Evolutionary conservation across 2,113 vertebrate species (phyloP).

Genomic region (Percina caprodes): DNA sequence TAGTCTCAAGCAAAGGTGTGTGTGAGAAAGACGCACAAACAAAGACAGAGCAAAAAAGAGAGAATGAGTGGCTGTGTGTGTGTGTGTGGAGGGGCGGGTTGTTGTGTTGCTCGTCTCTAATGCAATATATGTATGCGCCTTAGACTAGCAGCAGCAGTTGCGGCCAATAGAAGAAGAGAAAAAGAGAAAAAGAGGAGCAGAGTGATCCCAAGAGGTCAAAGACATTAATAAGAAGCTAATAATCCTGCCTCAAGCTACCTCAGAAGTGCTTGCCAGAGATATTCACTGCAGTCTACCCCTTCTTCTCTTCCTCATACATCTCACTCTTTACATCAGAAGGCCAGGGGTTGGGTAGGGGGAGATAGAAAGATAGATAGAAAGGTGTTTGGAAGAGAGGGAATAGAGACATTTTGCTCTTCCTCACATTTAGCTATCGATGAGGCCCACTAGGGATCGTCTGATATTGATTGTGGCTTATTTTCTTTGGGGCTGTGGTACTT

Average conservation of each 20-base stretch:
- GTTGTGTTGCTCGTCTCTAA: constrained; percentile 65
- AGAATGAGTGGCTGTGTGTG: constrained; percentile 22
- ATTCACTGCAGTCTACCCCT: constrained; percentile 72
- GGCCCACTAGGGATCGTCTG: constrained; percentile 77
- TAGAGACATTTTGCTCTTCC: constrained; percentile 73
- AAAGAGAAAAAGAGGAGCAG: constrained; percentile 55
- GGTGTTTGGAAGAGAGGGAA: constrained; percentile 55
- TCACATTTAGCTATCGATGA: constrained; percentile 82
- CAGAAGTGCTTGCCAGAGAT: constrained; percentile 65
- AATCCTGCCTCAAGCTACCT: constrained; percentile 79
- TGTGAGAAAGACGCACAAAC: constrained; percentile 39
- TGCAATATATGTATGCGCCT: constrained; percentile 74
- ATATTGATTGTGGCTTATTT: constrained; percentile 80
- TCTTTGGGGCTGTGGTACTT: constrained; percentile 72
- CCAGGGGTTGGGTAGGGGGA: constrained; percentile 50
- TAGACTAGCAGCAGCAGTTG: constrained; percentile 55
- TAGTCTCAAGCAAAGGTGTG: constrained; percentile 52
- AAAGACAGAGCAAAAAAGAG: constrained; percentile 2
- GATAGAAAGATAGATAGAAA: constrained; percentile 51
- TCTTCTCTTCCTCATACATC: constrained; percentile 68
- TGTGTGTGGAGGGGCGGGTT: constrained; percentile 46
- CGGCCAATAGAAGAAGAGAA: constrained; percentile 60
- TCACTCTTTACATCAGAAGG: constrained; percentile 67
- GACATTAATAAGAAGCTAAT: constrained; percentile 84
- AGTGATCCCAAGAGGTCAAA: constrained; percentile 77